These are phyloP conservation scores for Halictus rubicundus DNA, from an alignment of 1,140 invertebrate species.

Conservation along the genomic window DNA sequence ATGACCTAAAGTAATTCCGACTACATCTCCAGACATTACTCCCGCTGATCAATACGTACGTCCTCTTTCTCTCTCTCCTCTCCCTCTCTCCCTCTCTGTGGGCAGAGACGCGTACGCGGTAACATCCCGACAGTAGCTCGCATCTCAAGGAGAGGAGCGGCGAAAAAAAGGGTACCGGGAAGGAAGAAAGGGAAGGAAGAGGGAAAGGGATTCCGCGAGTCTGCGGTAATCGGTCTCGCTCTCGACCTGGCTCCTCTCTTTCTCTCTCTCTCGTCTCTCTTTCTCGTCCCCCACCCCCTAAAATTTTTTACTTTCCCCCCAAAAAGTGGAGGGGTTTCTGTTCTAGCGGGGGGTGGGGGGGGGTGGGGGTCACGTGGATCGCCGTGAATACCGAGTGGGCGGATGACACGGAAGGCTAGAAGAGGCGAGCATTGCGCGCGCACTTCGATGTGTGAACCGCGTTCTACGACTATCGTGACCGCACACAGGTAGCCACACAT, in stretches of 20 bases:
- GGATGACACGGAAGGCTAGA: conserved; percentile 44
- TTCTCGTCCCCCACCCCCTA: neutral
- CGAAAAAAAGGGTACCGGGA: conserved; percentile 22
- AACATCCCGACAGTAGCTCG: conserved; percentile 62
- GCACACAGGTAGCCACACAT: conserved; percentile 28
- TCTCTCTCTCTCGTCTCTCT: neutral
- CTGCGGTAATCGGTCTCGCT: conserved; percentile 62
- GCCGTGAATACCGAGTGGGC: conserved; percentile 62
- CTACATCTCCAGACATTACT: conserved; percentile 48
- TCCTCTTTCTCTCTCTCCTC: conserved; percentile 50
- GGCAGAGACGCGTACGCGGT: conserved; percentile 54
- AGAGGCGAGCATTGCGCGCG: conserved; percentile 59
- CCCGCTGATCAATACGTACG: conserved; percentile 62
- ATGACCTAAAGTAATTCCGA: conserved; percentile 47
- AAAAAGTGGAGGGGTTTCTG: conserved; percentile 22
- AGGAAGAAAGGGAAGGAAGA: neutral
- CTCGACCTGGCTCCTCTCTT: conserved; percentile 40
- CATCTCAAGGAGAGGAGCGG: conserved; percentile 61
- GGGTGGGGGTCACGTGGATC: conserved; percentile 55
- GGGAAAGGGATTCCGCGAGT: conserved; percentile 59
- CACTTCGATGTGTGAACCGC: conserved; percentile 44
- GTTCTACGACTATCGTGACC: neutral
- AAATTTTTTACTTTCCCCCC: conserved; percentile 11
- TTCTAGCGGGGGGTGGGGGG: conserved; percentile 30
- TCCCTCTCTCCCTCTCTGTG: conserved; percentile 1